Conservation (phyloP, 1,140 invertebrate genomes). For the Drosophila asahinai region DNA sequence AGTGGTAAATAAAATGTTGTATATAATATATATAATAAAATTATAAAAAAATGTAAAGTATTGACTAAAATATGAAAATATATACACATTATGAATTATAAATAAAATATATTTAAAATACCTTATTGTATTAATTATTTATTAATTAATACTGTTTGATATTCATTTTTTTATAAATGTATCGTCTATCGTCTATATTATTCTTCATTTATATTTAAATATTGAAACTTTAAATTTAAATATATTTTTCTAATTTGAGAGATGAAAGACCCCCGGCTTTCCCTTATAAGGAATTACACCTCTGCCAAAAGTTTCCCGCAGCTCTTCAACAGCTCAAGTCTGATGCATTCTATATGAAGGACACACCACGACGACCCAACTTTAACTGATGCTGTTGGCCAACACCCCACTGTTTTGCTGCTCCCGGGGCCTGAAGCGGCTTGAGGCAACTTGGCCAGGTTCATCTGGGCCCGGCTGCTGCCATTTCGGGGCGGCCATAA, state of each 20-base stretch:
- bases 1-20: background rate
- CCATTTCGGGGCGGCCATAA: slow-evolving; percentile 64
- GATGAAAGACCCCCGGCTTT: background rate
- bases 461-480: slow-evolving; percentile 37
- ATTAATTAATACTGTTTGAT: too few relatives aligned
- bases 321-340: slow-evolving; percentile 12
- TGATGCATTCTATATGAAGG: slow-evolving; percentile 39
- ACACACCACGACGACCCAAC: slow-evolving; percentile 8
- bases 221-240: background rate
- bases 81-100: background rate
- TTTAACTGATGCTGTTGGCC: slow-evolving; percentile 37
- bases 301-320: slow-evolving; percentile 25
- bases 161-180: too few relatives aligned
- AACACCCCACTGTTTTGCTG: slow-evolving; percentile 29
- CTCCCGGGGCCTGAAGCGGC: slow-evolving; percentile 11
- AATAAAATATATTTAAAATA: background rate
- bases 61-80: too few relatives aligned
- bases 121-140: too few relatives aligned
- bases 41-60: background rate
- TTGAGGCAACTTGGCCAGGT: slow-evolving; percentile 40
- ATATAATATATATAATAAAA: background rate
- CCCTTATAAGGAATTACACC: background rate
- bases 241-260: background rate
- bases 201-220: background rate
- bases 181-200: too few relatives aligned